Evolutionary conservation across 2,888 invertebrate species (phyloP).

Genomic region (Cylloceria caligata): DNA sequence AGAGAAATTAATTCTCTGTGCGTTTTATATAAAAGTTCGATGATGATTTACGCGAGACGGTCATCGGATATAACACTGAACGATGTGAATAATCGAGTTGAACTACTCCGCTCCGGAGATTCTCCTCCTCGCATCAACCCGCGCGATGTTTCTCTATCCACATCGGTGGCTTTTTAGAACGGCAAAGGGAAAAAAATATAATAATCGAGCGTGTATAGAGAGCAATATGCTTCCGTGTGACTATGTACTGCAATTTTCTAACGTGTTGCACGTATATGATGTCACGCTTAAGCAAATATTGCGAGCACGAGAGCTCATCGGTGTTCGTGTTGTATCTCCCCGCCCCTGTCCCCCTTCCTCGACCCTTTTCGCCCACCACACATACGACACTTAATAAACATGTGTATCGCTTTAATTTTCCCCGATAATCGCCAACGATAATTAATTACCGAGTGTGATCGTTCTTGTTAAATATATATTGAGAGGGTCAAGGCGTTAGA

Average conservation of each 20-base stretch:
- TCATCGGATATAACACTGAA: slow-evolving; percentile 23
- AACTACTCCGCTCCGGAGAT: slow-evolving; percentile 62
- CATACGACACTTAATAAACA: background rate
- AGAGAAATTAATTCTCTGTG: too few species aligned
- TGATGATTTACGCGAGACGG: background rate
- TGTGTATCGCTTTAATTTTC: background rate
- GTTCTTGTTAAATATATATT: background rate
- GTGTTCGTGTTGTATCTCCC: background rate
- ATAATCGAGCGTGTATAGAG: slow-evolving; percentile 69
- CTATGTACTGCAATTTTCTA: slow-evolving; percentile 19
- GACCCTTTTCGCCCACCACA: too few species aligned
- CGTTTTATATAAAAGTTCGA: too few species aligned
- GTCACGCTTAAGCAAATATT: slow-evolving; percentile 68
- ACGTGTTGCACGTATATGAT: slow-evolving; percentile 34
- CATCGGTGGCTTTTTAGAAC: slow-evolving; percentile 81
- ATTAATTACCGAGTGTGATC: background rate
- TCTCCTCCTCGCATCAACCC: slow-evolving; percentile 71
- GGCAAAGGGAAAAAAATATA: slow-evolving; percentile 73
- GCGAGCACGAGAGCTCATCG: slow-evolving; percentile 59
- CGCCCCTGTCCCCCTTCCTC: too few species aligned
- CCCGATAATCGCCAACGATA: slow-evolving; percentile 1
- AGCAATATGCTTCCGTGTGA: slow-evolving; percentile 17
- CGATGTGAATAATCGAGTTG: slow-evolving; percentile 53
- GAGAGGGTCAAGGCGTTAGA: too few species aligned
- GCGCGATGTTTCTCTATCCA: slow-evolving; percentile 72